Percentiles rank a stretch among this genome's conserved stretches.
Evolutionary conservation across 1,140 invertebrate species (phyloP).

Genomic region (Eupristina koningsbergeri): DNA sequence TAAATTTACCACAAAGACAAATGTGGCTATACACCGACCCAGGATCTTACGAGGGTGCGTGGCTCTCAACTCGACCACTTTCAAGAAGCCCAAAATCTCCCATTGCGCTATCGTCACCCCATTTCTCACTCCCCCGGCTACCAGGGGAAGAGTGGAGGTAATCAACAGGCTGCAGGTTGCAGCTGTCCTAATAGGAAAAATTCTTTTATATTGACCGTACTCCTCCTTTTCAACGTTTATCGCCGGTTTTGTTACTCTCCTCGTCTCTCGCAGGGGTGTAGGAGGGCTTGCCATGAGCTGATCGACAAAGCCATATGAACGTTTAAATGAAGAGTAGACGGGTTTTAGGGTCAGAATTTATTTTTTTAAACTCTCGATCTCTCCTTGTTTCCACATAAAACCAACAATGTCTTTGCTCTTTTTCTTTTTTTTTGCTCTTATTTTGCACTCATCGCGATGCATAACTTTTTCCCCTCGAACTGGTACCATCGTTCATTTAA

Average conservation of each 20-base stretch:
- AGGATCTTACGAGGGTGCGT: background rate
- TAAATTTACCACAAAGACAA: background rate
- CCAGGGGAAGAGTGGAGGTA: background rate
- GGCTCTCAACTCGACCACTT: background rate
- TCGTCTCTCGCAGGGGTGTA: background rate
- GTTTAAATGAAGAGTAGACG: slow-evolving; percentile 14
- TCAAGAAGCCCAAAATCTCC: background rate
- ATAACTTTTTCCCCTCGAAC: background rate
- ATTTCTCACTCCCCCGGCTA: background rate
- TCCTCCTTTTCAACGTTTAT: background rate
- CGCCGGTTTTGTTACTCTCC: background rate
- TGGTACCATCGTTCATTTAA: too few relatives aligned
- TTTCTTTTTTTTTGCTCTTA: background rate
- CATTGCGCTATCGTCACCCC: background rate
- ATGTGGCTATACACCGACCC: background rate
- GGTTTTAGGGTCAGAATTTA: background rate
- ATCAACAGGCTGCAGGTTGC: slow-evolving; percentile 59
- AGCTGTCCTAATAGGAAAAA: slow-evolving; percentile 61
- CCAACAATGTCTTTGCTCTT: background rate
- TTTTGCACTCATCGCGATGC: background rate
- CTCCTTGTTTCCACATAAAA: background rate
- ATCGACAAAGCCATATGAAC: background rate
- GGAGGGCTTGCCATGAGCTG: background rate
- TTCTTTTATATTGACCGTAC: slow-evolving; percentile 55
- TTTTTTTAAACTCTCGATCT: slow-evolving; percentile 15